Conservation (phyloP, 2,797 vertebrate species). For the Streptopelia turtur region DNA sequence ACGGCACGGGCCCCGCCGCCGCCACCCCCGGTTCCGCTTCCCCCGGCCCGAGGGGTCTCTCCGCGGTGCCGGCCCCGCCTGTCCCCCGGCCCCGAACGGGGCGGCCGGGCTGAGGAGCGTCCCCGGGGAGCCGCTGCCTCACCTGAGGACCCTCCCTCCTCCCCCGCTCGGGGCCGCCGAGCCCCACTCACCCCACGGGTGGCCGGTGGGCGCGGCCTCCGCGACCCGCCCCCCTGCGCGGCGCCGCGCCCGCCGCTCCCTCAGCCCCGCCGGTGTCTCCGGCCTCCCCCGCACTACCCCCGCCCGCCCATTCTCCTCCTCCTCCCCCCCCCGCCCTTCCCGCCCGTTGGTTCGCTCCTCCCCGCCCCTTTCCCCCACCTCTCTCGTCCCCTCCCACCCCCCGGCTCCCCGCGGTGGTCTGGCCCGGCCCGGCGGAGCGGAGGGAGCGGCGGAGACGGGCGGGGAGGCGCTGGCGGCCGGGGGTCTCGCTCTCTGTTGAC, state of each 20-base stretch:
- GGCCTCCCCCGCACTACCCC: not conserved
- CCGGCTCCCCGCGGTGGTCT: constrained; percentile 36
- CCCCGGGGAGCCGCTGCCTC: not conserved
- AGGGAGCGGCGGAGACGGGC: not conserved
- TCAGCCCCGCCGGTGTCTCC: constrained; percentile 5
- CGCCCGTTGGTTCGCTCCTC: constrained; percentile 12
- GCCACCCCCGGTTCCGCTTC: not conserved
- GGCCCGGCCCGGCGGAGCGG: constrained; percentile 36
- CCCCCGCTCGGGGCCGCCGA: not conserved
- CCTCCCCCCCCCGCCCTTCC: not conserved
- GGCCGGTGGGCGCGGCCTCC: constrained; percentile 2
- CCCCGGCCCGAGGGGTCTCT: not conserved
- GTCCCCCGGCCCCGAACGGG: no score
- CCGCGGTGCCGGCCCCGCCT: not conserved
- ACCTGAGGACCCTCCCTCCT: not conserved
- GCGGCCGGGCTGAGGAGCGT: not conserved
- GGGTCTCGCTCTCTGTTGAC: not conserved
- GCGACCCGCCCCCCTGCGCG: not conserved
- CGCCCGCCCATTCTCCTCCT: not conserved
- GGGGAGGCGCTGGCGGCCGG: not conserved
- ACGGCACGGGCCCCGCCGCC: not conserved
- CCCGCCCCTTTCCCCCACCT: constrained; percentile 26
- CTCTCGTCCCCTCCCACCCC: not conserved
- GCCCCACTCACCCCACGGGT: not conserved
- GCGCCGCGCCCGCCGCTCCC: not conserved